Percentiles rank a stretch among this genome's conserved stretches.
Conservation (phyloP, 2,888 invertebrate genomes). For the Agelastica alni region DNA sequence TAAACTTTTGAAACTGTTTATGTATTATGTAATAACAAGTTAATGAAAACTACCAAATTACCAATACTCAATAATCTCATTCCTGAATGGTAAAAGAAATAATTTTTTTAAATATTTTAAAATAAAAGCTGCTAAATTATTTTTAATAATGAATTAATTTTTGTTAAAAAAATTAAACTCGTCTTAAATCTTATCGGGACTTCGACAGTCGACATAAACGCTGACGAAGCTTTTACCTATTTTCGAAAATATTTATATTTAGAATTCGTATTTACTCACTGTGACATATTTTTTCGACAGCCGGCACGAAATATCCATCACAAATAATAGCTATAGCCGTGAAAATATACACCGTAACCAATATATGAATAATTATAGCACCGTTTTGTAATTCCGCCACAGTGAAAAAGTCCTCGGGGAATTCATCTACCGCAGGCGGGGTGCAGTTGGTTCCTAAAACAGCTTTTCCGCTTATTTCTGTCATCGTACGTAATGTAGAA, state of each 20-base stretch:
- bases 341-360: conserved; percentile 13
- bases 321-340: conserved; percentile 16
- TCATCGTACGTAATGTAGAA: background rate
- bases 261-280: conserved; percentile 14
- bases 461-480: background rate
- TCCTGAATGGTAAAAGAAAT: no score
- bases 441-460: conserved; percentile 15
- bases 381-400: conserved; percentile 11
- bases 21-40: no score
- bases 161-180: no score
- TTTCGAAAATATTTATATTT: background rate
- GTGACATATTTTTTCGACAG: conserved; percentile 17
- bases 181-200: no score
- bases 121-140: no score
- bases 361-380: conserved; percentile 10
- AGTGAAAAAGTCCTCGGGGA: conserved; percentile 12
- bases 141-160: no score
- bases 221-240: no score
- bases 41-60: no score
- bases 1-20: no score
- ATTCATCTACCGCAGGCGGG: conserved; percentile 14
- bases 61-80: no score
- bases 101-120: no score
- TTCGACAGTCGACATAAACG: no score
- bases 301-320: conserved; percentile 19